phyloP scores from a whole-genome alignment of 2,113 vertebrate genomes.

The Planiliza haematocheilus region DNA sequence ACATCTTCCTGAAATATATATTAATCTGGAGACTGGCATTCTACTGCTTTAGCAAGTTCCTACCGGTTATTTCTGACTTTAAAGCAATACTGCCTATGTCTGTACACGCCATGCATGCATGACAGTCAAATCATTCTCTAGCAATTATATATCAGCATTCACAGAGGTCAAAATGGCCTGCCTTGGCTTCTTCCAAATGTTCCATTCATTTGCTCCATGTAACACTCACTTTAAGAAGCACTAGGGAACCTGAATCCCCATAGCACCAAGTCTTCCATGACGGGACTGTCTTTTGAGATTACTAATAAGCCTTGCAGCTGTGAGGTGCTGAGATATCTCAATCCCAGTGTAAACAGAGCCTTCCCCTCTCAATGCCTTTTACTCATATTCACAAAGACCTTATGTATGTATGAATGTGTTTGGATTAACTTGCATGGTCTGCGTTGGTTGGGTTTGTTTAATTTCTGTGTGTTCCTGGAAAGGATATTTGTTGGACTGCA shows the following conservation, averaged over 20 bases:
- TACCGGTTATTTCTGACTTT: too few species aligned
- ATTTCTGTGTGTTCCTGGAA: not conserved
- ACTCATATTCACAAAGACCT: constrained; percentile 38
- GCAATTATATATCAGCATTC: not conserved
- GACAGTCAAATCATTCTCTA: not conserved
- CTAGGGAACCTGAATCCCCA: constrained; percentile 32
- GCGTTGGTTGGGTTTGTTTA: constrained; percentile 15
- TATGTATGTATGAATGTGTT: constrained; percentile 4
- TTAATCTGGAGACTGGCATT: too few species aligned
- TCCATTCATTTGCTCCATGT: constrained; percentile 17
- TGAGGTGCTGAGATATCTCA: constrained; percentile 57
- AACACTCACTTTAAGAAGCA: constrained; percentile 40
- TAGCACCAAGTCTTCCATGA: constrained; percentile 17
- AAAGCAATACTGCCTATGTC: too few species aligned
- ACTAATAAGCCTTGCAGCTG: constrained; percentile 57
- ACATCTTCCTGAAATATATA: not conserved
- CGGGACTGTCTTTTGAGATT: constrained; percentile 50
- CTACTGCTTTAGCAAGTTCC: too few species aligned
- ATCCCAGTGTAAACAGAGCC: constrained; percentile 44
- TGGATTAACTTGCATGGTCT: not conserved
- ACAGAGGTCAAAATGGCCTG: not conserved
- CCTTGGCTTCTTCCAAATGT: constrained; percentile 21
- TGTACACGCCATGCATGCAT: not conserved
- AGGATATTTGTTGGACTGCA: not conserved
- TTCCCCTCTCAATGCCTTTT: constrained; percentile 17